Base-by-base conservation (phyloP, 1,140 invertebrate species). In the Drosophila eugracilis region DNA sequence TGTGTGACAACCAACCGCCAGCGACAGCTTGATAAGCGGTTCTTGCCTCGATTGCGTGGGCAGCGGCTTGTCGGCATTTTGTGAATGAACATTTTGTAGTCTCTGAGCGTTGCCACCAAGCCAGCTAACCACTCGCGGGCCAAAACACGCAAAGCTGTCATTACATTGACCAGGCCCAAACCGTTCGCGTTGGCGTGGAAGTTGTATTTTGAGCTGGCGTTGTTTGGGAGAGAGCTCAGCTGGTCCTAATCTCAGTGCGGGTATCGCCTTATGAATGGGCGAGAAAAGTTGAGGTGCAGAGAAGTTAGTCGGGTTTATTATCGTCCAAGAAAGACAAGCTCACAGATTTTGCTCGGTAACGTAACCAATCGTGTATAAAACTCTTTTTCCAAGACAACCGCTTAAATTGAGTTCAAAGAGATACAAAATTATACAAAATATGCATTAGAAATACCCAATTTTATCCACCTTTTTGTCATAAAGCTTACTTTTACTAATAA, bases 121-220 rank as follows among this genome's bases (percentile, higher is more conserved):
- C 39, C 65, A 26, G 19, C 19, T n/a, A 63, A 55, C 76, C 53
- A 60, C 59, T 30, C 54, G 36, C 66, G 66, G 53, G 28, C 67
- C 63, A 28, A 66, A 67, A 85, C 80, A 84, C 72, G 80, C 80
- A 58, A 84, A 34, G 57, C 80, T 84, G 80, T 86, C 76, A 84
- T 84, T 84, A 84, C 80, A 45, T 60, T 63, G 72, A 79, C 81
- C 81, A 76, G 73, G 53, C 57, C 50, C 54, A 55, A 73, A 34
- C 41, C 52, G 42, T 42, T 50, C 37, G 73, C 44, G 69, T 80
- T 84, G 75, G 78, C 54, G 70, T 59, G 9, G 9, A 26, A 36
- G 55, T 59, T 59, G 55, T 55, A 39, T 55, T 47, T 67, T 41
- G 65, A 26, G 65, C 62, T 78, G 62, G 80, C 58, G 72, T 59